A percentile compares a stretch with the other conserved stretches of the same genome.
phyloP scores from a whole-genome alignment of 2,888 invertebrate species.

The Thereva unica region DNA sequence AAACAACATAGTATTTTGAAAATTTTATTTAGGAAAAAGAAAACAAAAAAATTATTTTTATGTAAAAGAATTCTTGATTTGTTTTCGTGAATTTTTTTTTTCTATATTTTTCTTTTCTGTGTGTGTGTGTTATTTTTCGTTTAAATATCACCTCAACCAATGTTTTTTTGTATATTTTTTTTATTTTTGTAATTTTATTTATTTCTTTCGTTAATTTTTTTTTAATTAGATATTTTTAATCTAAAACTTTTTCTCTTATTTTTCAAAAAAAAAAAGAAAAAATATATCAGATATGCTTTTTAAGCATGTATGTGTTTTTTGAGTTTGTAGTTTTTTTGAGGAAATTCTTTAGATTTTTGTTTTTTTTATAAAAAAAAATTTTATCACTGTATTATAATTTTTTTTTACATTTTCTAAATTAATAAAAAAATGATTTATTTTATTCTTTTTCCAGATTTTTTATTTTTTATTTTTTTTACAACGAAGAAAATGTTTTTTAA shows the following conservation, averaged over 20 bases:
- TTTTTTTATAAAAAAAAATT: too few relatives aligned
- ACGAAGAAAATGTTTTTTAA: background rate
- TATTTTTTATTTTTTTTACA: conserved; percentile 4
- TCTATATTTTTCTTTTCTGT: conserved; percentile 12
- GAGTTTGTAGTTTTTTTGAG: too few relatives aligned
- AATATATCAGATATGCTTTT: too few relatives aligned
- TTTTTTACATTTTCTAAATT: background rate
- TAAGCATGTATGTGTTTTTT: too few relatives aligned
- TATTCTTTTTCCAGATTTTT: background rate
- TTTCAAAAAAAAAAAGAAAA: too few relatives aligned
- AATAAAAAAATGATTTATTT: conserved; percentile 12
- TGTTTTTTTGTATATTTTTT: conserved; percentile 18
- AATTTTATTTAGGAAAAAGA: conserved; percentile 35
- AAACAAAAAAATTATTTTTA: conserved; percentile 31
- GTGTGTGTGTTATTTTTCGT: conserved; percentile 26
- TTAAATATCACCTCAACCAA: conserved; percentile 37
- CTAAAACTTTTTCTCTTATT: too few relatives aligned
- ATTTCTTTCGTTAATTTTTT: background rate
- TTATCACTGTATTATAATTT: too few relatives aligned
- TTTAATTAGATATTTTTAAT: too few relatives aligned
- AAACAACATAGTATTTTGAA: conserved; percentile 32
- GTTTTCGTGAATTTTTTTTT: conserved; percentile 25
- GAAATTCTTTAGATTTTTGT: too few relatives aligned
- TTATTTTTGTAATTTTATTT: conserved; percentile 17
- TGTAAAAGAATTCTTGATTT: conserved; percentile 23